Conservation (phyloP, 2,888 invertebrate species). For the Strigamia crassipes region DNA sequence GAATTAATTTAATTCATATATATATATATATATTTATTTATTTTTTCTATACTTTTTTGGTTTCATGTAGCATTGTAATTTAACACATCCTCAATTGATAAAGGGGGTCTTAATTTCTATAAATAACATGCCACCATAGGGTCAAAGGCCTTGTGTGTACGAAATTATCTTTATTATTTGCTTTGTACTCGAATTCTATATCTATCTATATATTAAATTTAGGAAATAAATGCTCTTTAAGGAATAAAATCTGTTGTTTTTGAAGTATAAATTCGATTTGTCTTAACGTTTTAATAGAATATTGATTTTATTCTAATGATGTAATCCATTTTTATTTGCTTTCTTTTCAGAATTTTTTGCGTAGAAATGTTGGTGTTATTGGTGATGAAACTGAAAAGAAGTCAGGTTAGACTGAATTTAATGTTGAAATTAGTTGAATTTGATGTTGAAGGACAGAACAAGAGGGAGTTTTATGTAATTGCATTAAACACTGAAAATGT, state of each 20-base stretch:
- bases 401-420: slow-evolving; percentile 10
- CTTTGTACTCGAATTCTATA: background rate
- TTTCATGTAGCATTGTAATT: background rate
- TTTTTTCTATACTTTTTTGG: background rate
- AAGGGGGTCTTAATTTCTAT: background rate
- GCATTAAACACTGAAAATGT: background rate
- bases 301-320: background rate
- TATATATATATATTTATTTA: background rate
- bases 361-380: slow-evolving; percentile 4
- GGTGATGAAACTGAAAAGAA: slow-evolving; percentile 8
- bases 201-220: background rate
- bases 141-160: slow-evolving; percentile 14
- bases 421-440: background rate
- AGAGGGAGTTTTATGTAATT: background rate
- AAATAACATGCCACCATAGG: background rate
- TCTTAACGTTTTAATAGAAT: background rate
- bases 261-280: background rate
- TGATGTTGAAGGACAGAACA: background rate
- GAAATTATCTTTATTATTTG: background rate
- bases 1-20: background rate
- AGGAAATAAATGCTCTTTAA: background rate
- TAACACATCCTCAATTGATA: slow-evolving; percentile 28
- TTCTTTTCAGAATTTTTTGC: background rate
- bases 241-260: too few species aligned
- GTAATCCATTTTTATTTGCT: slow-evolving; percentile 12